Evolutionary conservation across 2,888 invertebrate species (phyloP).

Genomic region (Hyposoter dolosus): DNA sequence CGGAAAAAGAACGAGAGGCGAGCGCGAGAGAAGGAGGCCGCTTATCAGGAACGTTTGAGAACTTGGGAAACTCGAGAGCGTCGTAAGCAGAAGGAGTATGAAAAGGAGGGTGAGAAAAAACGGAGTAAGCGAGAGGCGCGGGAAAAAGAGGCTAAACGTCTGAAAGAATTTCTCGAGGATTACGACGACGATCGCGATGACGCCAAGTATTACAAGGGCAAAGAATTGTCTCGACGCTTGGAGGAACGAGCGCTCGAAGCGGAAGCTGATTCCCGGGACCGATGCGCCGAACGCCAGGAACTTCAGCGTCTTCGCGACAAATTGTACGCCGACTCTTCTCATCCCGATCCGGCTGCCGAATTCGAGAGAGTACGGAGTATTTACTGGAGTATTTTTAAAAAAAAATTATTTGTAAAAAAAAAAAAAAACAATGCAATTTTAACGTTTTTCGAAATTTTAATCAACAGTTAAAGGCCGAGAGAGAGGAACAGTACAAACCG

Average conservation of each 20-base stretch:
- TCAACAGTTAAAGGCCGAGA: slow-evolving; percentile 88
- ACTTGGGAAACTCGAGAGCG: slow-evolving; percentile 96
- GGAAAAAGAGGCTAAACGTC: slow-evolving; percentile 95
- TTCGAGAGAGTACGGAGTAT: slow-evolving; percentile 87
- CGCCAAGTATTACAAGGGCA: slow-evolving; percentile 97
- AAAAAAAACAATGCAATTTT: not conserved
- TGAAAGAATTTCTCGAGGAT: slow-evolving; percentile 99
- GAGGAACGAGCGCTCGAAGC: slow-evolving; percentile 97
- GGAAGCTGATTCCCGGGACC: slow-evolving; percentile 95
- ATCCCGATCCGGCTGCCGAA: slow-evolving; percentile 88
- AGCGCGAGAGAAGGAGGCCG: slow-evolving; percentile 97
- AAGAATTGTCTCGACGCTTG: slow-evolving; percentile 95
- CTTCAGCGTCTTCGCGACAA: slow-evolving; percentile 89
- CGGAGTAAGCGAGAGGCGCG: slow-evolving; percentile 94
- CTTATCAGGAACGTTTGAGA: slow-evolving; percentile 95
- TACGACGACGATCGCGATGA: slow-evolving; percentile 99
- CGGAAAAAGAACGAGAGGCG: slow-evolving; percentile 95
- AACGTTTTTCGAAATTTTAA: not conserved
- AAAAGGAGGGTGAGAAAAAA: slow-evolving; percentile 94
- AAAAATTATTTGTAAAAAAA: not conserved
- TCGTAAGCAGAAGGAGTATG: slow-evolving; percentile 95
- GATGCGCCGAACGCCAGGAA: slow-evolving; percentile 90
- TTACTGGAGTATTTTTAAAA: not conserved
- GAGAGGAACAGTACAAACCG: slow-evolving; percentile 94
- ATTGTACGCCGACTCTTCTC: slow-evolving; percentile 89